A percentile compares a stretch with the other conserved stretches of the same genome.
Evolutionary conservation across 2,888 invertebrate species (phyloP).

Genomic region (Pasiphila rectangulata): DNA sequence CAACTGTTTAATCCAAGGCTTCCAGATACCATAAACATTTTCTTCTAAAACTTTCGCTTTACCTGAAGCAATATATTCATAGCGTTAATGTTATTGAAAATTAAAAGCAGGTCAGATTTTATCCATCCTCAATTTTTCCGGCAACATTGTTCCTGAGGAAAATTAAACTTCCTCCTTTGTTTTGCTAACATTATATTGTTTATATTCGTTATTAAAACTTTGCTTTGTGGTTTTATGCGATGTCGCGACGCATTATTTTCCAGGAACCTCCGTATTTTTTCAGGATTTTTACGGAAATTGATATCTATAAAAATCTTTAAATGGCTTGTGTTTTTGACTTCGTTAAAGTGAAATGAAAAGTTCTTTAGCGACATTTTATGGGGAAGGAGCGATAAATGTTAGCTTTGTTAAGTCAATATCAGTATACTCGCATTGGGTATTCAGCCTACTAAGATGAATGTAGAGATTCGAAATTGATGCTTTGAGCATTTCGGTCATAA

Average conservation of each 20-base stretch:
- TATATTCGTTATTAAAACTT: constrained; percentile 50
- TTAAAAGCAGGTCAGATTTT: neutral
- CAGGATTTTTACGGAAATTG: neutral
- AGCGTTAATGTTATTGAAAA: constrained; percentile 1
- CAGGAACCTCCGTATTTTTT: neutral
- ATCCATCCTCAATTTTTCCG: constrained; percentile 7
- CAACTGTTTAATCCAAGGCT: too few species aligned
- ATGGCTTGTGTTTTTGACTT: too few species aligned
- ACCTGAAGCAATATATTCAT: neutral
- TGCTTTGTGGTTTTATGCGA: constrained; percentile 39
- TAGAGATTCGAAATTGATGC: too few species aligned
- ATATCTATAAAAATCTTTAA: neutral
- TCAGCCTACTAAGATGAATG: too few species aligned
- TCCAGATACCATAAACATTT: too few species aligned
- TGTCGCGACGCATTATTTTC: constrained; percentile 20
- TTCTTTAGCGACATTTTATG: too few species aligned
- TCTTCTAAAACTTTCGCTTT: too few species aligned
- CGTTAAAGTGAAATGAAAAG: too few species aligned
- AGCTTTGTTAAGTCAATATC: too few species aligned
- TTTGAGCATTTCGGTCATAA: too few species aligned
- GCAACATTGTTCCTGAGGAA: constrained; percentile 34
- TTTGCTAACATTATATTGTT: constrained; percentile 51
- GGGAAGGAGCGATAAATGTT: too few species aligned
- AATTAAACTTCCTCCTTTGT: constrained; percentile 62
- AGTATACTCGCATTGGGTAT: too few species aligned